A percentile compares a stretch with the other conserved stretches of the same genome.
phyloP scores from a whole-genome alignment of 1,140 invertebrate genomes.

The Homalodisca vitripennis region DNA sequence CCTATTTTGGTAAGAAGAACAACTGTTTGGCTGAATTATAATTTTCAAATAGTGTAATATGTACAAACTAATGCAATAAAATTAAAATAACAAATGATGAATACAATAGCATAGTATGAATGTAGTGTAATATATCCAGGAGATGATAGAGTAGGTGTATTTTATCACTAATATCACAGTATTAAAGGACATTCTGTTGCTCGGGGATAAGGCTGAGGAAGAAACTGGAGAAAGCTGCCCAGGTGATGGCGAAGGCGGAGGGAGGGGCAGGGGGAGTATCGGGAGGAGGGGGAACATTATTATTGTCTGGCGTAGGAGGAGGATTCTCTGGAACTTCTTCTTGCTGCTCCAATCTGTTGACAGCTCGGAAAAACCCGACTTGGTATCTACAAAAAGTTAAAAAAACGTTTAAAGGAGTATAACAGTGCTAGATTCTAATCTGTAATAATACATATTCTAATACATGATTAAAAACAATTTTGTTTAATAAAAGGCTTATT shows the following conservation, averaged over 20 bases:
- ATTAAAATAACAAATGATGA: no score
- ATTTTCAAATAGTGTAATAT: no score
- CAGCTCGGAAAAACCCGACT: constrained; percentile 63
- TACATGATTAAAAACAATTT: no score
- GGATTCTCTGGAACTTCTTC: constrained; percentile 45
- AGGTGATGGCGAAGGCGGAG: constrained; percentile 63
- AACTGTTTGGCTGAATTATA: no score
- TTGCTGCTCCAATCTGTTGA: constrained; percentile 52
- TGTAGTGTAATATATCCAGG: no score
- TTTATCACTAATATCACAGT: neutral
- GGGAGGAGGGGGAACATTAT: constrained; percentile 14
- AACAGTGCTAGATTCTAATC: no score
- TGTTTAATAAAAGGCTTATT: no score
- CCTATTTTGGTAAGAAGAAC: no score
- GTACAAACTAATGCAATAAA: no score
- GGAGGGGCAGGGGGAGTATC: constrained; percentile 37
- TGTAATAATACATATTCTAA: no score
- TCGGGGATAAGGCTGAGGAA: constrained; percentile 77
- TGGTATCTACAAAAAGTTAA: constrained; percentile 60
- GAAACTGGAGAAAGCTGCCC: constrained; percentile 74
- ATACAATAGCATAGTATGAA: no score
- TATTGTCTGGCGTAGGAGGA: neutral
- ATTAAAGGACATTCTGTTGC: constrained; percentile 59
- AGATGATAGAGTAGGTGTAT: neutral
- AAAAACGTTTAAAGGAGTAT: no score